A percentile compares a stretch with the other conserved stretches of the same genome.
Conservation (phyloP, 1,140 invertebrate genomes). For the Prorops nasuta region DNA sequence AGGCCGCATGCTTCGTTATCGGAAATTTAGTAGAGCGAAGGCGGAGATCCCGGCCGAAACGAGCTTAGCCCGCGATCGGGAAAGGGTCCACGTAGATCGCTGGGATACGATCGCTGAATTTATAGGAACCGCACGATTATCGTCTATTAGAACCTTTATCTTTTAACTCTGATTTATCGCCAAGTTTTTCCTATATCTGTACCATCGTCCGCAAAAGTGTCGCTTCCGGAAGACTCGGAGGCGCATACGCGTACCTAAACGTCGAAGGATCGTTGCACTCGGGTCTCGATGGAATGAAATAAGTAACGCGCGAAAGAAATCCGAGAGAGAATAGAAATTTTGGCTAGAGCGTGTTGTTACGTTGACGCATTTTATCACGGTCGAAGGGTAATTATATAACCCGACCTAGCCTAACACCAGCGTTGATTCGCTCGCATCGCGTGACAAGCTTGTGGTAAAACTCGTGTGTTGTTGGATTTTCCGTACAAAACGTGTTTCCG, state of each 20-base stretch:
- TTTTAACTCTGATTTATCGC: too few relatives aligned
- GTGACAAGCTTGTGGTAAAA: constrained; percentile 14
- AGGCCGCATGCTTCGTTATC: constrained; percentile 20
- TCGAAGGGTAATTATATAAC: constrained; percentile 25
- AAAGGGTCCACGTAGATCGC: constrained; percentile 7
- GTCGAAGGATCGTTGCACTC: too few relatives aligned
- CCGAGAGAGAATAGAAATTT: too few relatives aligned
- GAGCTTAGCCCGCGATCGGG: constrained; percentile 11
- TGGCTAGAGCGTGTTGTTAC: constrained; percentile 8
- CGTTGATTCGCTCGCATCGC: constrained; percentile 24
- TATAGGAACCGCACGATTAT: constrained; percentile 21
- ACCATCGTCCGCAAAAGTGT: too few relatives aligned
- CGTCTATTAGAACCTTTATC: too few relatives aligned
- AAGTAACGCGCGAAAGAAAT: too few relatives aligned
- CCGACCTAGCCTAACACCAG: constrained; percentile 13
- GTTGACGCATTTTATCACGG: constrained; percentile 7
- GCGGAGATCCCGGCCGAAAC: too few relatives aligned
- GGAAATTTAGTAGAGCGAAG: constrained; percentile 15
- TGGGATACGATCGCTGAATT: constrained; percentile 22
- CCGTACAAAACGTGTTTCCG: too few relatives aligned
- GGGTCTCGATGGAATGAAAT: too few relatives aligned
- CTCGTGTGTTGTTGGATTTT: not conserved
- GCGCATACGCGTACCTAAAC: too few relatives aligned
- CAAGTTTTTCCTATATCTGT: too few relatives aligned
- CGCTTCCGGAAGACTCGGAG: too few relatives aligned